Base-by-base conservation (phyloP, 2,888 invertebrate species). In the Zaprionus lineosus region DNA sequence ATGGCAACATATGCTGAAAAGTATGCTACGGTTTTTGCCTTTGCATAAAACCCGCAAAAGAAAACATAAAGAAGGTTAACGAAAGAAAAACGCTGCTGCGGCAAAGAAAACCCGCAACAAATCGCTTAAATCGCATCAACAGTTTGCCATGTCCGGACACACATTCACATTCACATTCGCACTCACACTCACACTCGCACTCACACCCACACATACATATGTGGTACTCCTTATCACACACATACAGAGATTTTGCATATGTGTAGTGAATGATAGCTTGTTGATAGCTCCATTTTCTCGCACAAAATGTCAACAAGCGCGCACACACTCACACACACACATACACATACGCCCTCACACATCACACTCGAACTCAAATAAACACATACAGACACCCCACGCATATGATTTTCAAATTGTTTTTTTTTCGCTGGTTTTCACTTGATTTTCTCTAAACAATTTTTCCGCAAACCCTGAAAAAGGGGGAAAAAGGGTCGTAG, bases 121-220 rank as follows among this genome's bases (percentile, higher is more conserved):
- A 86, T 86, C 84, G 82, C 82, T 86, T 86, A 81, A 81, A 73
- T 81, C 81, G 84, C 77, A 85, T 86, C 86, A 81, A 81, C 81
- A 81, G 86, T 85, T 79, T 83, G 84, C 81, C 75, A 74, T 62
- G 64, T 58, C 68, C 58, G 51, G 43, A 34, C 46, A 40, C 55
- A 59, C 69, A 63, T n/a, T n/a, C n/a, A 39, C 48, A 50, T 29
- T 14, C 55, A 29, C 44, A 65, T 37, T 29, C 52, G 48, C 21
- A 52, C 44, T 50, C 53, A 51, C 34, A 26, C 41, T 12, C 34
- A 33, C 44, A 24, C 50, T 37, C 8, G 11, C 59, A 52, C 40
- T 53, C 50, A 59, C 44, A 52, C 53, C 41, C 52, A 58, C 53
- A 53, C 41, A 46, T 53, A 71, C 51, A 40, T 51, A 52, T 18